Base-by-base conservation (phyloP, 2,888 invertebrate genomes). In the Thysanoteuthis rhombus region DNA sequence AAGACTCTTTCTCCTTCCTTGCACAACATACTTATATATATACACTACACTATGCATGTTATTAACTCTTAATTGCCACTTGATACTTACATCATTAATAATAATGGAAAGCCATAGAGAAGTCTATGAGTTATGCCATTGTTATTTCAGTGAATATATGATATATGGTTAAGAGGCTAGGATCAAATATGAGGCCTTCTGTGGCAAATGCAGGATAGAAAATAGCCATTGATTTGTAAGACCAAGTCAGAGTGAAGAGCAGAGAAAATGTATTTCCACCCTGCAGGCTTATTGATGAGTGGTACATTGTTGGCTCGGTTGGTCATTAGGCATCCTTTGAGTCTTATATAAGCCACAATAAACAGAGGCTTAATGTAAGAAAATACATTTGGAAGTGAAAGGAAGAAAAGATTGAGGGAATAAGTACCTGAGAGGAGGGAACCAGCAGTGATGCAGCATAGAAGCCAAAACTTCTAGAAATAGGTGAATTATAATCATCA, bases 251-350 rank as follows among this genome's bases (percentile, higher is more conserved):
- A 75, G n/a, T 75, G 75, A 75, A 75, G 75, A 75, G 75, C 75
- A 75, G 75, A 75, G 75, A 75, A 75, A 75, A 32, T 75, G 75
- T 75, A 75, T 75, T 75, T 75, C 75, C n/a, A 75, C 32, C 75
- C 75, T 75, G 75, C 75, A 75, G 75, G 75, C 75, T 75, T 75
- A 75, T 75, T 75, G 75, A n/a, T 75, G 75, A 75, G 75, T 75
- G 75, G 32, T 75, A 75, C 75, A 75, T n/a, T 75, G 75, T 75
- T 75, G 75, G n/a, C n/a, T 75, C n/a, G 32, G 75, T 75, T 75
- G 75, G n/a, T 75, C 75, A 75, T 75, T 75, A 75, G 75, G 75
- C 75, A 75, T 75, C 75, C 75, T 75, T 75, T 75, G 75, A 75
- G 75, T 75, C n/a, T 75, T 32, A 75, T 75, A n/a, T 75, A n/a